Base-by-base conservation (phyloP, 2,888 invertebrate species). In the Callyntrura guangdongensis region DNA sequence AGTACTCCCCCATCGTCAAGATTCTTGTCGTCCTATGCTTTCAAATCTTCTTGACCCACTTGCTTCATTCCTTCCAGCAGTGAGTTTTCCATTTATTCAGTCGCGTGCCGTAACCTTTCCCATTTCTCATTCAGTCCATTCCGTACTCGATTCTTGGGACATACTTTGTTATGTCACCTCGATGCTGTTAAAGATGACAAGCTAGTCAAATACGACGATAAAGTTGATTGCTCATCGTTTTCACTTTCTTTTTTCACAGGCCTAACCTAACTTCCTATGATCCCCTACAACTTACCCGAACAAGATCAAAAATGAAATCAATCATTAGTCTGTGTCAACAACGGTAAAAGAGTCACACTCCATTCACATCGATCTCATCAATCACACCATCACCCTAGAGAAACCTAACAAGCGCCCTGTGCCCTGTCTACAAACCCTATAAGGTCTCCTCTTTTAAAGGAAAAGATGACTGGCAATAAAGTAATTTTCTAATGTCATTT, bases 261-360 rank as follows among this genome's bases (percentile, higher is more conserved):
- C 89, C 91, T 91, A 92, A 91, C 92, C 92, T 91, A 90, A 90
- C 88, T 83, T 82, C 90, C 90, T 91, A 90, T 92, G 92, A 92
- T 85, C 92, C 91, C 92, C 92, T 92, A 92, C 91, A 93, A 93
- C 93, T 93, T 93, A 93, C 93, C 93, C 93, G 93, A 91, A 93
- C 92, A 93, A 92, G 92, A 93, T 93, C 93, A 93, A 93, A 93
- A 93, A 93, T 93, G 93, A 93, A 93, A 93, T 91, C 92, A 92
- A 86, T 93, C 92, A 93, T 93, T 93, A 93, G 93, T 93, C 92
- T 92, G 92, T 91, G 91, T 89, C 61, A 89, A 91, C 77, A 83
- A 91, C 77, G 77, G 89, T 82, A 89, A 89, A 88, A 82, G 89
- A 89, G 74, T 83, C 91, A 86, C 83, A 89, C 86, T 86, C 86